phyloP scores from a whole-genome alignment of 1,140 invertebrate species.

The Drosophila ambigua region DNA sequence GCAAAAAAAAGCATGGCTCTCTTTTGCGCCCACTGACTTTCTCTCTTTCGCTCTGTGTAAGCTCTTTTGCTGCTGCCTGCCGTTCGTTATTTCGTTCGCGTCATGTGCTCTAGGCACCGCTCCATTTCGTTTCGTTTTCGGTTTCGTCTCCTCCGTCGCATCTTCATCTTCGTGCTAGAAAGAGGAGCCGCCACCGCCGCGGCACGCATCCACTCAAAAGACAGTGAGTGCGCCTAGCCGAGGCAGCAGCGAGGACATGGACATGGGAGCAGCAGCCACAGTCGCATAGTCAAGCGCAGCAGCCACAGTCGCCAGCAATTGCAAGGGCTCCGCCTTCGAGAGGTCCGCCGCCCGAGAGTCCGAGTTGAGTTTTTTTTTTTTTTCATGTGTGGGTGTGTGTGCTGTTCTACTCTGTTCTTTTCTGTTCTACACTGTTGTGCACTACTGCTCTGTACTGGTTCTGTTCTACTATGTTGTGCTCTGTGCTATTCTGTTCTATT shows the following conservation, averaged over 20 bases:
- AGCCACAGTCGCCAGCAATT: constrained; percentile 46
- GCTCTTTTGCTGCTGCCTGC: too few relatives aligned
- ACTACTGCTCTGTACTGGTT: constrained; percentile 13
- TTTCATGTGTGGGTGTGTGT: background rate
- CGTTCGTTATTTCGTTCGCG: too few relatives aligned
- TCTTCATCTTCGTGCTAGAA: too few relatives aligned
- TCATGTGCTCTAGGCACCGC: too few relatives aligned
- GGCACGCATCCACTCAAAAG: too few relatives aligned
- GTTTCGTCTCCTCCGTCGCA: too few relatives aligned
- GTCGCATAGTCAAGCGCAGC: constrained; percentile 38
- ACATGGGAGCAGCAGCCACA: constrained; percentile 47
- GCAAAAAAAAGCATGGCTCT: too few relatives aligned
- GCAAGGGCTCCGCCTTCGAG: constrained; percentile 45
- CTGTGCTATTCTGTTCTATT: too few relatives aligned
- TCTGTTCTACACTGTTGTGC: constrained; percentile 20
- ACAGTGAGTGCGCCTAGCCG: background rate
- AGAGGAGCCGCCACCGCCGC: too few relatives aligned
- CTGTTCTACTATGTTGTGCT: constrained; percentile 15
- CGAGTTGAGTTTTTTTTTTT: constrained; percentile 43
- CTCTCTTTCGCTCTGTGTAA: too few relatives aligned
- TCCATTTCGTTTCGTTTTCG: too few relatives aligned
- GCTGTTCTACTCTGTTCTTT: constrained; percentile 29
- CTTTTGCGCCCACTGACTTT: too few relatives aligned
- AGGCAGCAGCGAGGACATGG: constrained; percentile 31
- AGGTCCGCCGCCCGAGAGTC: constrained; percentile 2